A percentile compares a stretch with the other conserved stretches of the same genome.
Conservation (phyloP, 2,888 invertebrate genomes). For the Pachycephus smyrnensis region DNA sequence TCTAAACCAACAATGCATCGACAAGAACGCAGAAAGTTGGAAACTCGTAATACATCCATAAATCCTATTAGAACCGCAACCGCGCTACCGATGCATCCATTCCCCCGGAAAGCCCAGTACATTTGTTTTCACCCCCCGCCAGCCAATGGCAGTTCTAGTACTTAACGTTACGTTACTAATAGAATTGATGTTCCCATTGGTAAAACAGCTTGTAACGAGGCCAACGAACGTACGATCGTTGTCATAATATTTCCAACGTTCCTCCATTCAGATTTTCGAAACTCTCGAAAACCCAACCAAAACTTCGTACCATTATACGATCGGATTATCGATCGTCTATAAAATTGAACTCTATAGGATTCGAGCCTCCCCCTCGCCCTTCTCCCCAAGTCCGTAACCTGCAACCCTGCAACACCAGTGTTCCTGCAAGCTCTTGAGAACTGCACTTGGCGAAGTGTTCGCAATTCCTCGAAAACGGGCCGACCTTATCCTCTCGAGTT, state of each 20-base stretch:
- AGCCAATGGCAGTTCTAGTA: conserved; percentile 27
- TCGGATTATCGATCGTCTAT: not conserved
- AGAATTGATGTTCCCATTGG: conserved; percentile 31
- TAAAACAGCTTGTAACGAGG: not conserved
- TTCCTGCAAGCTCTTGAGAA: not conserved
- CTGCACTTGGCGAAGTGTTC: not conserved
- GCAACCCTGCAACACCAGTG: not conserved
- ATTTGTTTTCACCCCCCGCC: conserved; percentile 42
- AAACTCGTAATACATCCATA: not conserved
- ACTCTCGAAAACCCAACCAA: not conserved
- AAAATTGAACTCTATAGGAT: not conserved
- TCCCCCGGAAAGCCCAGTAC: not conserved
- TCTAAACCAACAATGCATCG: not conserved
- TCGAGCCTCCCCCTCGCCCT: not conserved
- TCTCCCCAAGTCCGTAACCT: not conserved
- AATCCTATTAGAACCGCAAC: conserved; percentile 3
- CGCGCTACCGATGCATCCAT: conserved; percentile 2
- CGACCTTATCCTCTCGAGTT: not conserved
- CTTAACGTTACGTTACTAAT: conserved; percentile 29
- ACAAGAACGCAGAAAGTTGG: not conserved
- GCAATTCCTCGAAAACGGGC: not conserved
- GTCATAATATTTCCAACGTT: conserved; percentile 1
- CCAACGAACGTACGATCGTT: not conserved
- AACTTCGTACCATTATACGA: not conserved
- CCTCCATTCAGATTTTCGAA: not conserved